Evolutionary conservation across 2,888 invertebrate genomes (phyloP).

Genomic region (Julus scanicus): DNA sequence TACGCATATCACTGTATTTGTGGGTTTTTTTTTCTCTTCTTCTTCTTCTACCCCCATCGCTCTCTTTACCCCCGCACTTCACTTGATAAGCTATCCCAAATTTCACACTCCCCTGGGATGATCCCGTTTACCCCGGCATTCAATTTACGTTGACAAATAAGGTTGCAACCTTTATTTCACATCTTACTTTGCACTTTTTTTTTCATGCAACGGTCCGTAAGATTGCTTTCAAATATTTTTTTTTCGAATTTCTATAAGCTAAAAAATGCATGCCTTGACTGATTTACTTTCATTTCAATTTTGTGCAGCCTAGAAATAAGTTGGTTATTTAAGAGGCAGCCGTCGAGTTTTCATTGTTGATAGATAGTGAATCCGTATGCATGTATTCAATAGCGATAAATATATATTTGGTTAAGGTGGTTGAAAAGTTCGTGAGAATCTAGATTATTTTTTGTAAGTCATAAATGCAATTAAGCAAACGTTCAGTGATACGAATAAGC

Average conservation of each 20-base stretch:
- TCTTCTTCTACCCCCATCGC: not conserved
- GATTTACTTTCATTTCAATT: constrained; percentile 15
- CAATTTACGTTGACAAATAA: constrained; percentile 50
- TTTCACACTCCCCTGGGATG: constrained; percentile 45
- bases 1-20: not conserved
- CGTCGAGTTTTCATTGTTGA: not conserved
- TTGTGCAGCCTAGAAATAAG: not conserved
- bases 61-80: constrained; percentile 5
- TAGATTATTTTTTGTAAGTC: too few relatives aligned
- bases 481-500: too few relatives aligned
- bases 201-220: not conserved
- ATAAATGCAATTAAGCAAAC: too few relatives aligned
- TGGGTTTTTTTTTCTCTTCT: not conserved
- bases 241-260: not conserved
- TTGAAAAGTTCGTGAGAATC: not conserved
- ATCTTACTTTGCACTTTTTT: not conserved
- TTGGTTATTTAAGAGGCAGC: constrained; percentile 5
- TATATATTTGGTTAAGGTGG: not conserved
- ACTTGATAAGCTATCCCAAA: constrained; percentile 40
- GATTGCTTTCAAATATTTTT: constrained; percentile 32
- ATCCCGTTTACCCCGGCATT: constrained; percentile 51
- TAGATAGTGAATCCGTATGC: not conserved
- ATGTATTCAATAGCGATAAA: not conserved
- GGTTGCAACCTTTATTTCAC: constrained; percentile 46
- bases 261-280: constrained; percentile 20